Evolutionary conservation across 37 sponge, comb jelly and placozoan species (phyloP).

Genomic region (Oopsacas minuta): DNA sequence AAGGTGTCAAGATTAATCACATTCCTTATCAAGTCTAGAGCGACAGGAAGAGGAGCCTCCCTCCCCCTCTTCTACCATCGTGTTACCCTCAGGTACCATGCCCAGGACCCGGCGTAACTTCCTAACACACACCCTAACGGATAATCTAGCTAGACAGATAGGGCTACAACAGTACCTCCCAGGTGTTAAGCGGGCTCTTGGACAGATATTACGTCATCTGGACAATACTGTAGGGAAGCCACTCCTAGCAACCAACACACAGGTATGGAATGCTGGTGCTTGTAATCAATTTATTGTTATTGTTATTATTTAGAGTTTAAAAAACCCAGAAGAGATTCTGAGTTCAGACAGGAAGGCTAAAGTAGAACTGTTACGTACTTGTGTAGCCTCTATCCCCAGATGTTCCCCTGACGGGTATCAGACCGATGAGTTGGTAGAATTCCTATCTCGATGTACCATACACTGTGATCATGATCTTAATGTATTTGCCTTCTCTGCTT

Average conservation of each 20-base stretch:
- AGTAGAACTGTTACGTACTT: conserved; percentile 78
- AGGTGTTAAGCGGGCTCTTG: conserved; percentile 62
- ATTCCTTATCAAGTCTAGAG: background rate
- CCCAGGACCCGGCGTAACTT: conserved; percentile 33
- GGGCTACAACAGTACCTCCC: conserved; percentile 66
- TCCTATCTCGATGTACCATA: conserved; percentile 70
- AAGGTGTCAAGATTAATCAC: conserved; percentile 48
- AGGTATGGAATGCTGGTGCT: conserved; percentile 25
- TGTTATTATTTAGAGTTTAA: background rate
- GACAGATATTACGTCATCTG: conserved; percentile 52
- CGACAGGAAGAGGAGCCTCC: conserved; percentile 75
- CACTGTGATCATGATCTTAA: conserved; percentile 80
- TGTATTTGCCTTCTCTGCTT: conserved; percentile 44
- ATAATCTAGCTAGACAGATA: conserved; percentile 72
- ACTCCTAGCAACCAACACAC: conserved; percentile 49
- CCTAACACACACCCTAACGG: conserved; percentile 68
- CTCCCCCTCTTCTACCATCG: conserved; percentile 59
- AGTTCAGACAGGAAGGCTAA: conserved; percentile 73
- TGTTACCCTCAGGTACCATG: conserved; percentile 63
- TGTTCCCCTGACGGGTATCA: conserved; percentile 52
- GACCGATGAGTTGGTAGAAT: conserved; percentile 56
- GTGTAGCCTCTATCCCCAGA: conserved; percentile 85
- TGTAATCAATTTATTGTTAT: background rate
- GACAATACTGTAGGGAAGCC: conserved; percentile 60
- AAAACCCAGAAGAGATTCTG: conserved; percentile 20